Evolutionary conservation across 1,140 invertebrate genomes (phyloP).

Genomic region (Daktulosphaira vitifoliae): DNA sequence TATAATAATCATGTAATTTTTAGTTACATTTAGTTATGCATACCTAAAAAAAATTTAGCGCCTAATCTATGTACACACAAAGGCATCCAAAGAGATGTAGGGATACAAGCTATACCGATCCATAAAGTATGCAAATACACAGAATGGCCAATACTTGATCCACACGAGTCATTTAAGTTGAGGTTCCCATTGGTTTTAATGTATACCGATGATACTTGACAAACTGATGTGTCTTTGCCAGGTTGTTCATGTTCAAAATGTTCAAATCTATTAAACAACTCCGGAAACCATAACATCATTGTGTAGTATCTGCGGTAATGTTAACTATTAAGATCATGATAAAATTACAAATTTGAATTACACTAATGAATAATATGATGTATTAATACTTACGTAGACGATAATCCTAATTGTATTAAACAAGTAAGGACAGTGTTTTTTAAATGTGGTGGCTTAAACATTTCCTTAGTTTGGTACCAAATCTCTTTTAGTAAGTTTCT

Average conservation of each 20-base stretch:
- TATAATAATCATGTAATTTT: no score
- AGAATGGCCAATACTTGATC: slow-evolving; percentile 51
- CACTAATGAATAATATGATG: no score
- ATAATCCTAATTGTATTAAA: slow-evolving; percentile 63
- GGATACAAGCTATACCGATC: slow-evolving; percentile 62
- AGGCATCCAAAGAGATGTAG: slow-evolving; percentile 61
- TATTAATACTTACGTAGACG: slow-evolving; percentile 51
- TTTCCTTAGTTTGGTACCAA: slow-evolving; percentile 56
- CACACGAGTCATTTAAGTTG: slow-evolving; percentile 47
- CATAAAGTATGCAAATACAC: slow-evolving; percentile 63
- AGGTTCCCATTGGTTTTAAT: slow-evolving; percentile 35
- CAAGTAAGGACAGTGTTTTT: slow-evolving; percentile 62
- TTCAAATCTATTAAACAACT: slow-evolving; percentile 65
- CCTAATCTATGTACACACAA: slow-evolving; percentile 62
- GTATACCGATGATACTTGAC: slow-evolving; percentile 55
- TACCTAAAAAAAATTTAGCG: slow-evolving; percentile 64
- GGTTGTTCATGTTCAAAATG: slow-evolving; percentile 57
- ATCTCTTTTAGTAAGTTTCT: slow-evolving; percentile 55
- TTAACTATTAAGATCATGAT: no score
- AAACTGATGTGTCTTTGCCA: slow-evolving; percentile 53
- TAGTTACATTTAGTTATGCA: no score
- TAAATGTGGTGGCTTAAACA: slow-evolving; percentile 59
- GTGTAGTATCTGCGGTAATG: slow-evolving; percentile 65
- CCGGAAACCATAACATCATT: slow-evolving; percentile 74
- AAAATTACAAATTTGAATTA: no score